phyloP scores from a whole-genome alignment of 2,888 invertebrate species.

The Epistrophella euchroma region DNA sequence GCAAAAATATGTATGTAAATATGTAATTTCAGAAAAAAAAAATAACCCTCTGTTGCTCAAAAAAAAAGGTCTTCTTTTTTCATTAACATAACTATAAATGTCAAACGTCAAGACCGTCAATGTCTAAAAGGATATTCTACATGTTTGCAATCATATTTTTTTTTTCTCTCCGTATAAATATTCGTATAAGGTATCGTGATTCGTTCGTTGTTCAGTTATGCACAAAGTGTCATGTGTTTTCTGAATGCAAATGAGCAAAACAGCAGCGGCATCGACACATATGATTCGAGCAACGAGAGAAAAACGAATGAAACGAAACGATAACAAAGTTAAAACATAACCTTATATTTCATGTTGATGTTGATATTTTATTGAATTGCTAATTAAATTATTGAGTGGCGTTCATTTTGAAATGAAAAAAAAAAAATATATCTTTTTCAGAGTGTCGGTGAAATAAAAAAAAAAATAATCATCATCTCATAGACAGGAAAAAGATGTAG shows the following conservation, averaged over 20 bases:
- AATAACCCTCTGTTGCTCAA: neutral
- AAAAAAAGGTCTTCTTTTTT: conserved; percentile 19
- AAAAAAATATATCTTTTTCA: neutral
- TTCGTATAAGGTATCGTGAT: conserved; percentile 9
- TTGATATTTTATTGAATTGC: conserved; percentile 52
- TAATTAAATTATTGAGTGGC: conserved; percentile 53
- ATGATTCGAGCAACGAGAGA: conserved; percentile 16
- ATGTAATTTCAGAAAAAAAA: conserved; percentile 4
- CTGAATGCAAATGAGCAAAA: conserved; percentile 56
- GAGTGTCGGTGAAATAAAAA: neutral
- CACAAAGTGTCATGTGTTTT: conserved; percentile 30
- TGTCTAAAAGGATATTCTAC: conserved; percentile 42
- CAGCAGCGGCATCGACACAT: conserved; percentile 17
- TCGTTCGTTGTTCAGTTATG: conserved; percentile 31
- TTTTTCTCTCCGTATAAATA: neutral
- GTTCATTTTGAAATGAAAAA: conserved; percentile 18
- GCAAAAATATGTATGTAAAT: neutral
- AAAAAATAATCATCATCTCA: conserved; percentile 16
- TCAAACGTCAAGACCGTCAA: conserved; percentile 40
- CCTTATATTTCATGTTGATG: conserved; percentile 49
- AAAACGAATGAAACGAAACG: conserved; percentile 12
- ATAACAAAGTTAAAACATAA: conserved; percentile 49
- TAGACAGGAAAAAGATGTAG: conserved; percentile 9
- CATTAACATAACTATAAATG: conserved; percentile 47
- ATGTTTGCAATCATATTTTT: conserved; percentile 3